These are phyloP conservation scores for Drosophila monieri DNA, from an alignment of 2,888 invertebrate species.

Conservation along the genomic window DNA sequence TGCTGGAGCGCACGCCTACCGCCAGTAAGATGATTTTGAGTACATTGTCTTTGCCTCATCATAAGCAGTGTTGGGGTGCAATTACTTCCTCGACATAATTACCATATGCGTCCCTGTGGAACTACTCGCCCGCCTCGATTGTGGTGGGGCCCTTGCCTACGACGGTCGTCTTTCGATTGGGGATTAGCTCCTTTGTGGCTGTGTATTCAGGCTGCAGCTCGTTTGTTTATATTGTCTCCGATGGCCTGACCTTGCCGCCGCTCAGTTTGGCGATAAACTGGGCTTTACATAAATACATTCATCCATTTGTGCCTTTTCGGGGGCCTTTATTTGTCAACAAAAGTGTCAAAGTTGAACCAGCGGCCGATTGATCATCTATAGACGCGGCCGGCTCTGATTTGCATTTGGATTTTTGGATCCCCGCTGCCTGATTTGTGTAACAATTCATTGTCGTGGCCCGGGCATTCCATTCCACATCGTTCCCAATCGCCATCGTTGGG, in stretches of 20 bases:
- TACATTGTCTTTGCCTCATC: constrained; percentile 62
- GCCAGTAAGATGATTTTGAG: constrained; percentile 57
- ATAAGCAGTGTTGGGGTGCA: constrained; percentile 43
- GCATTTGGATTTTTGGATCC: constrained; percentile 22
- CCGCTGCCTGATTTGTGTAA: constrained; percentile 61
- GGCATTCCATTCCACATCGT: constrained; percentile 52
- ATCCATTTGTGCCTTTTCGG: constrained; percentile 15
- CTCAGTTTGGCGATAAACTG: constrained; percentile 40
- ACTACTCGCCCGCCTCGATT: constrained; percentile 5
- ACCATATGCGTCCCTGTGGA: constrained; percentile 28
- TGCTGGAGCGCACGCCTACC: constrained; percentile 48
- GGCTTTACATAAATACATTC: constrained; percentile 54
- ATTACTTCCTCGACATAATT: constrained; percentile 78
- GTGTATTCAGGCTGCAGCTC: constrained; percentile 54
- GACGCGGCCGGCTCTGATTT: constrained; percentile 46
- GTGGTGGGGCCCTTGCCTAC: constrained; percentile 6
- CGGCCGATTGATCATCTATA: constrained; percentile 66
- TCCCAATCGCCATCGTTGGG: constrained; percentile 46
- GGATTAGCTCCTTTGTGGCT: constrained; percentile 17
- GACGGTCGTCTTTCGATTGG: constrained; percentile 28
- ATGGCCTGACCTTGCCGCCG: constrained; percentile 64
- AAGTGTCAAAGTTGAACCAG: constrained; percentile 55
- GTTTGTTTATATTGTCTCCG: constrained; percentile 36
- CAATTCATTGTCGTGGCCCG: constrained; percentile 52
- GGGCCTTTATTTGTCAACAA: constrained; percentile 60